These are phyloP conservation scores for Chrysolina americana DNA, from an alignment of 2,888 invertebrate species.

Conservation along the genomic window DNA sequence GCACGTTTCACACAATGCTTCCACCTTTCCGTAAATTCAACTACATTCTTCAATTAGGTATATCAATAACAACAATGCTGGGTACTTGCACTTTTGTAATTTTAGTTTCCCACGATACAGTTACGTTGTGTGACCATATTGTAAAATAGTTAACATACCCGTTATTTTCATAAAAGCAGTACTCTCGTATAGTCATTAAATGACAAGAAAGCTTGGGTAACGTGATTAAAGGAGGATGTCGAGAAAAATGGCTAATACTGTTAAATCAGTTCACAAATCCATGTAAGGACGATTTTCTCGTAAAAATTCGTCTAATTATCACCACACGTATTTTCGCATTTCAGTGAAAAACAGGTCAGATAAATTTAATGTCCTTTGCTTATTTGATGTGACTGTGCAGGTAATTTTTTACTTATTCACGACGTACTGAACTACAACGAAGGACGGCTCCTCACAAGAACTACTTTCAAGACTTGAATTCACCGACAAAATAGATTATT, in stretches of 20 bases:
- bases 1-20: slow-evolving; percentile 1
- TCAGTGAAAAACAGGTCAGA: no score
- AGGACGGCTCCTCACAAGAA: no score
- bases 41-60: slow-evolving; percentile 6
- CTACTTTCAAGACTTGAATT: no score
- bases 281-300: no score
- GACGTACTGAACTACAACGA: no score
- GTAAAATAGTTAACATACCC: slow-evolving; percentile 10
- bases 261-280: no score
- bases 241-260: not conserved
- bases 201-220: not conserved
- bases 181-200: not conserved
- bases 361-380: no score
- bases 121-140: slow-evolving; percentile 18
- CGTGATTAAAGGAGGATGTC: not conserved
- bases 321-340: no score
- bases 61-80: slow-evolving; percentile 1
- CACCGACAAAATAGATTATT: no score
- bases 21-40: not conserved
- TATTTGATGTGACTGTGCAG: no score
- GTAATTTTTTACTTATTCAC: no score
- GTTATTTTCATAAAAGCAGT: slow-evolving; percentile 12
- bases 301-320: no score
- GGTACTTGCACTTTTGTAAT: slow-evolving; percentile 21
- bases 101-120: slow-evolving; percentile 21